Base-by-base conservation (phyloP, 1,140 invertebrate genomes). In the Calliopsis andreniformis region DNA sequence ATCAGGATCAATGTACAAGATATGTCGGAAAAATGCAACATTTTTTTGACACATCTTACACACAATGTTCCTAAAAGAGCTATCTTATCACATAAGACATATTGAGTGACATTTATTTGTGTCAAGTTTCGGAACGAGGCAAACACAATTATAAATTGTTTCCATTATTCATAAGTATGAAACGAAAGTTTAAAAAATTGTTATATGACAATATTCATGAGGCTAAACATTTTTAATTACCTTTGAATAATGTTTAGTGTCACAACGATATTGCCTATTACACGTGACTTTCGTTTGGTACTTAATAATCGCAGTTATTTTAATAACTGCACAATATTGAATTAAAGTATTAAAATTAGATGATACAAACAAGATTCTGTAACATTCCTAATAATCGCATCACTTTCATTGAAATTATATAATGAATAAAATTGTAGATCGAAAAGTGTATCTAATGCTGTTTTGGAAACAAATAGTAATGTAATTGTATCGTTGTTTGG, bases 401-500 rank as follows among this genome's bases (percentile, higher is more conserved):
- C 59, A 84, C 73, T 76, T 76, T 76, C 42, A 83, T 80, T 53
- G 63, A 82, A 86, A 82, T 79, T 78, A 61, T 55, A 45, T 77
- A 83, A 75, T 62, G 61, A 76, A 82, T 76, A 55, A 79, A 79
- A 75, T 59, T 68, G 55, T 83, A 81, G 71, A 78, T 76, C 45
- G 18, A 82, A 66, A 83, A 81, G 45, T 82, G 78, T 81, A 84
- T 82, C 80, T 79, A 77, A 64, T 71, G 47, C 68, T 55, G 75
- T 84, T 80, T 64, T 66, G 25, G 63, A 75, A 68, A 76, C 72
- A 68, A 79, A 84, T 89, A 82, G 86, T 83, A 85, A 79, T 82
- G 78, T 88, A 87, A 87, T 75, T 79, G 81, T 82, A 87, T 87
- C 76, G 77, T 83, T 86, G 80, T 87, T 87, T 87, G 85, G 72